Conservation (phyloP, 2,113 vertebrate genomes). For the Chaenogobius annularis region DNA sequence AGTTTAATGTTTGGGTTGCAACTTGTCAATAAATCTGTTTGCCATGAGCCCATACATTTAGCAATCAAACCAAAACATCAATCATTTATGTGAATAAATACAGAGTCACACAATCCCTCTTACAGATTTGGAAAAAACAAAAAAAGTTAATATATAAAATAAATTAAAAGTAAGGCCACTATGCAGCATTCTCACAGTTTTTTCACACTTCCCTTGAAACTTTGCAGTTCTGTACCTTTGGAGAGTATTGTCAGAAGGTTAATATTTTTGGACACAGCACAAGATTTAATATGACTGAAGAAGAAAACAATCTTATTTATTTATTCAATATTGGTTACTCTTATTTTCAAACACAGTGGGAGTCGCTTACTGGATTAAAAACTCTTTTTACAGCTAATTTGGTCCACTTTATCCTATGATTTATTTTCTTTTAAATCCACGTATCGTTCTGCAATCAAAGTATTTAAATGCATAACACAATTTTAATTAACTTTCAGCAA, state of each 20-base stretch:
- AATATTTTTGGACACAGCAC: constrained; percentile 1
- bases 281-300: not conserved
- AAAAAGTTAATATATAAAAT: not conserved
- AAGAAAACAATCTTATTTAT: not conserved
- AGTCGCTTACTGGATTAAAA: not conserved
- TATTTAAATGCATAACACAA: not conserved
- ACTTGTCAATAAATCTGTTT: not conserved
- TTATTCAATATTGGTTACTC: not conserved
- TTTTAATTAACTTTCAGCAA: not conserved
- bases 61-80: not conserved
- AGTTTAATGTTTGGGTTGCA: not conserved
- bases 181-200: not conserved
- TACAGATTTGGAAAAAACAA: not conserved
- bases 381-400: not conserved
- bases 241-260: not conserved
- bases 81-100: not conserved
- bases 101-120: not conserved
- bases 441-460: not conserved
- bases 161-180: not conserved
- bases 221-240: not conserved
- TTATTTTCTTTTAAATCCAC: not conserved
- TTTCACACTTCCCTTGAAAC: not conserved
- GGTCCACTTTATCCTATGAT: not conserved
- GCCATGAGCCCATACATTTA: not conserved
- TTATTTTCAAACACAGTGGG: not conserved